Percentiles rank a stretch among this genome's conserved stretches.
Conservation (phyloP, 2,113 vertebrate species). For the Uria lomvia region DNA sequence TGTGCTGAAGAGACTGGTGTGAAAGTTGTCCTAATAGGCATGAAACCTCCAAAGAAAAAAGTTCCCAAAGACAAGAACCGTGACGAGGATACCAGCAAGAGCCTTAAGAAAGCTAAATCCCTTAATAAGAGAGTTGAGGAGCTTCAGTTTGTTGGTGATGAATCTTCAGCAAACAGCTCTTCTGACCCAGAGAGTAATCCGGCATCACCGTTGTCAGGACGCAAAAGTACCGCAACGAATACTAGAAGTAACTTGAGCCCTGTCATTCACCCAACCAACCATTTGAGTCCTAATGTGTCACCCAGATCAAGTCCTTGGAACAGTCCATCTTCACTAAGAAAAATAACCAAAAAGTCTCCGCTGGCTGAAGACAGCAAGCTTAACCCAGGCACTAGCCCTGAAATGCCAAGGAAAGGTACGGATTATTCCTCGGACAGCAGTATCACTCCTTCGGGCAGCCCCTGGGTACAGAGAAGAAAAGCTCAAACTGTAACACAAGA, state of each 20-base stretch:
- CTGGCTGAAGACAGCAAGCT: constrained; percentile 80
- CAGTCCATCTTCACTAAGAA: constrained; percentile 88
- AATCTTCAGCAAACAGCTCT: constrained; percentile 91
- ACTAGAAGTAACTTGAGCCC: constrained; percentile 85
- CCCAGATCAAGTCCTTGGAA: constrained; percentile 93
- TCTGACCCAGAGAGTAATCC: constrained; percentile 94
- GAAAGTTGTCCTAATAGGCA: constrained; percentile 90
- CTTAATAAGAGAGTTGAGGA: constrained; percentile 90
- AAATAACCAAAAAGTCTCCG: constrained; percentile 83
- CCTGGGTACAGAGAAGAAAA: constrained; percentile 94
- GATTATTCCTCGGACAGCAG: constrained; percentile 97
- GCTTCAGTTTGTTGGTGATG: constrained; percentile 89
- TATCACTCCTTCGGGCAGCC: constrained; percentile 90
- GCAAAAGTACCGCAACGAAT: constrained; percentile 74
- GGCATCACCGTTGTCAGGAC: constrained; percentile 82
- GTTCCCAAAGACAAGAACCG: constrained; percentile 81
- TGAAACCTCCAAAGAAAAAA: constrained; percentile 95
- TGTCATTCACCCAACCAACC: constrained; percentile 78
- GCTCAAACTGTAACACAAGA: constrained; percentile 82
- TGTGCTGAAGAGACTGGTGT: constrained; percentile 67
- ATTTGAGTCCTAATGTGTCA: constrained; percentile 89
- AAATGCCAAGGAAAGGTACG: constrained; percentile 70
- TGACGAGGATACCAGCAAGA: constrained; percentile 72
- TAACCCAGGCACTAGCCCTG: constrained; percentile 77
- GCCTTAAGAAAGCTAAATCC: constrained; percentile 78